phyloP scores from a whole-genome alignment of 2,113 vertebrate species.

The Amblyopsis rosae region DNA sequence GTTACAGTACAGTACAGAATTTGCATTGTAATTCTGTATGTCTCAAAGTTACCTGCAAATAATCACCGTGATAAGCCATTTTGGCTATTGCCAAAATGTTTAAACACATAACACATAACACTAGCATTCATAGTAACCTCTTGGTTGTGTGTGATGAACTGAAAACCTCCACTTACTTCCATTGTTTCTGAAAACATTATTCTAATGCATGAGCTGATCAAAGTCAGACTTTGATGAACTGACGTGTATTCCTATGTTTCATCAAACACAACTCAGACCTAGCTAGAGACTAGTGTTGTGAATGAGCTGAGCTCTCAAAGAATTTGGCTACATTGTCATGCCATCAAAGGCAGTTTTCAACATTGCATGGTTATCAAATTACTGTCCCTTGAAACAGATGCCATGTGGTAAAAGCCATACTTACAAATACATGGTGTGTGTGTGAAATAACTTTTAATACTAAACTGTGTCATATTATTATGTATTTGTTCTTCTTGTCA shows the following conservation, averaged over 20 bases:
- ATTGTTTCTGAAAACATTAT: too few species aligned
- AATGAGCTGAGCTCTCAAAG: neutral
- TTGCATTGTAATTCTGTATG: neutral
- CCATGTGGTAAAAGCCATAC: neutral
- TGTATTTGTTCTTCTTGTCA: neutral
- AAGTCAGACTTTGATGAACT: neutral
- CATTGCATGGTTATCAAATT: slow-evolving; percentile 18
- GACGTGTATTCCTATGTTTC: neutral
- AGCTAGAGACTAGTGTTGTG: neutral
- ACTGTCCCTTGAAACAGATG: neutral
- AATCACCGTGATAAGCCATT: too few species aligned
- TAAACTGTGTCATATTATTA: neutral
- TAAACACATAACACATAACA: neutral
- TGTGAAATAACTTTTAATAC: neutral
- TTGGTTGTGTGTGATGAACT: neutral
- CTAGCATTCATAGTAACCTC: neutral
- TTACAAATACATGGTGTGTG: neutral
- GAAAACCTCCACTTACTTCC: too few species aligned
- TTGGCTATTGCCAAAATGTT: too few species aligned
- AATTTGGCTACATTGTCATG: neutral
- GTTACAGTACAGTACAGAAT: neutral
- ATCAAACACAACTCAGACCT: too few species aligned
- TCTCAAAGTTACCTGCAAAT: too few species aligned
- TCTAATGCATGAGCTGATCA: too few species aligned
- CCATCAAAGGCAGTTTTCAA: slow-evolving; percentile 21